These are phyloP conservation scores for Emydura subglobosa DNA, from an alignment of 2,113 vertebrate species.

Conservation along the genomic window DNA sequence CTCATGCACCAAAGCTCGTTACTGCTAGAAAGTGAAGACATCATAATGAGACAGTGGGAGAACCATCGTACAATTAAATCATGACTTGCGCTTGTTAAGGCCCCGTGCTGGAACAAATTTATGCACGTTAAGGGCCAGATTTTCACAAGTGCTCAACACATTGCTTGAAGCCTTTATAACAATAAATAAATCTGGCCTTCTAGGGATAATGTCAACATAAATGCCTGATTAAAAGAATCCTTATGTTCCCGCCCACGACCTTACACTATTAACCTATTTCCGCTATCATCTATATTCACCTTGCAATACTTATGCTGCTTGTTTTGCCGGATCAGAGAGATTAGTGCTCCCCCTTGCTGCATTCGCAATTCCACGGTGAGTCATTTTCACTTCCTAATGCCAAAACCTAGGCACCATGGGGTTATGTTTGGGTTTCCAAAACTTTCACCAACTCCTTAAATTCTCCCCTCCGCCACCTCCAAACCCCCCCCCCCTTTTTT, in stretches of 20 bases:
- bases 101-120: conserved; percentile 52
- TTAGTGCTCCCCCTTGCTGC: background rate
- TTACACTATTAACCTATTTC: background rate
- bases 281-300: background rate
- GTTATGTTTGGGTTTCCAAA: accelerated
- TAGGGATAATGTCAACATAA: background rate
- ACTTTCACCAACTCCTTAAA: background rate
- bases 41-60: conserved; percentile 54
- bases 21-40: conserved; percentile 9
- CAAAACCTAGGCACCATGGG: background rate
- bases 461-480: background rate
- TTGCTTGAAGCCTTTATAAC: background rate
- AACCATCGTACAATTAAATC: conserved; percentile 32
- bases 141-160: background rate
- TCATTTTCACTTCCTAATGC: background rate
- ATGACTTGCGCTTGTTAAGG: conserved; percentile 48
- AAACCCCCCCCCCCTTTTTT: background rate
- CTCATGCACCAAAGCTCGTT: conserved; percentile 20
- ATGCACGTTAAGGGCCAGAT: conserved; percentile 31
- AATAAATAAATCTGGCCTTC: background rate
- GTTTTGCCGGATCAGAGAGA: background rate
- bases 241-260: accelerated
- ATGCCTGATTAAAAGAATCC: background rate
- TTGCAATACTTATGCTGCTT: accelerated
- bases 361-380: background rate